phyloP scores from a whole-genome alignment of 2,888 invertebrate species.

The Timandra comae region DNA sequence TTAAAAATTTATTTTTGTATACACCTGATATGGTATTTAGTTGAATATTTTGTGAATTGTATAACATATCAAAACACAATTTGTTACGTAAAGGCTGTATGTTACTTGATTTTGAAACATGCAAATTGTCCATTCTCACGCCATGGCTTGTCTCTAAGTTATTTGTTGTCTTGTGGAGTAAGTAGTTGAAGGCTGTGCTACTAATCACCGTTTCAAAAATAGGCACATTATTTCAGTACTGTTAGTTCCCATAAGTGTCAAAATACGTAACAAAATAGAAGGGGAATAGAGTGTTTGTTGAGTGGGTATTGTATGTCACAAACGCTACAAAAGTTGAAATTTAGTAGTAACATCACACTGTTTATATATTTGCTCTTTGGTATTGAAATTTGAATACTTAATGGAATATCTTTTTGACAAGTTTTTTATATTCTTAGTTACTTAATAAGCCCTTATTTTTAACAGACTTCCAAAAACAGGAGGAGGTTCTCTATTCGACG shows the following conservation, averaged over 20 bases:
- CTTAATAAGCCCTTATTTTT: no score
- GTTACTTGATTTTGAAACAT: slow-evolving; percentile 11
- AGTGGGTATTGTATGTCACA: slow-evolving; percentile 17
- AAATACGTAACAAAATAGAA: slow-evolving; percentile 16
- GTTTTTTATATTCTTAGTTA: no score
- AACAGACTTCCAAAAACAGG: no score
- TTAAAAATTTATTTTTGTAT: no score
- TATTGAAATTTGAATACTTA: no score
- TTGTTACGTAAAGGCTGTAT: no score
- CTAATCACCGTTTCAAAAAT: slow-evolving; percentile 15
- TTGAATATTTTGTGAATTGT: no score
- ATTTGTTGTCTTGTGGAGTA: slow-evolving; percentile 14
- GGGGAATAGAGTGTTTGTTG: slow-evolving; percentile 4
- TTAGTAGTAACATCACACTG: slow-evolving; percentile 2
- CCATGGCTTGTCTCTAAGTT: slow-evolving; percentile 5
- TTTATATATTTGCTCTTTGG: background rate
- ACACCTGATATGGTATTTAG: no score
- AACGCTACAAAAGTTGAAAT: slow-evolving; percentile 3
- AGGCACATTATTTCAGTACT: slow-evolving; percentile 11
- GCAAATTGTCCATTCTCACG: slow-evolving; percentile 16
- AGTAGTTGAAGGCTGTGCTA: slow-evolving; percentile 15
- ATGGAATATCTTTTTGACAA: no score
- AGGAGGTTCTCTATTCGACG: no score
- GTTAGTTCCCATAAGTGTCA: slow-evolving; percentile 19
- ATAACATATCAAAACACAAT: no score